Conservation (phyloP, 2,797 vertebrate species). For the Alosa sapidissima region DNA sequence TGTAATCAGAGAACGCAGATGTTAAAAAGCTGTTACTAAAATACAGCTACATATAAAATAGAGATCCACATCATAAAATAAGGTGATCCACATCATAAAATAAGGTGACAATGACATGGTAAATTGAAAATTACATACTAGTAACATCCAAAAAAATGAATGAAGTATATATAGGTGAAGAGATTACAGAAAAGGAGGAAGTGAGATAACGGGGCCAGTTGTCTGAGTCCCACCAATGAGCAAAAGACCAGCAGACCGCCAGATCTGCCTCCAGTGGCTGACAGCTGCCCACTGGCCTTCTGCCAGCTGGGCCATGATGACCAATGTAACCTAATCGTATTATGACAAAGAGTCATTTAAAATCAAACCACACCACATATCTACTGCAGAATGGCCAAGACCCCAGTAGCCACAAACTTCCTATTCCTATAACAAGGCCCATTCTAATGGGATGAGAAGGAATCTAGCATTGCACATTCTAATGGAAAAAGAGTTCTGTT, state of each 20-base stretch:
- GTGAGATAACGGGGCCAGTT: too few species aligned
- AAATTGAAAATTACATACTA: too few species aligned
- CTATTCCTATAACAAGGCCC: neutral
- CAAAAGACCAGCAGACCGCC: too few species aligned
- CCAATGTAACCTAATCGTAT: neutral
- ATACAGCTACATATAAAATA: neutral
- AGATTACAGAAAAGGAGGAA: too few species aligned
- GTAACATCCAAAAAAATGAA: too few species aligned
- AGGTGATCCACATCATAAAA: too few species aligned
- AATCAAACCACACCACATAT: neutral
- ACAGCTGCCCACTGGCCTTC: too few species aligned
- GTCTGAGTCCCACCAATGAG: too few species aligned
- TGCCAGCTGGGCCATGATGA: neutral
- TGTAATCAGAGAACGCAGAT: conserved; percentile 48
- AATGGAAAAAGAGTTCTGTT: neutral
- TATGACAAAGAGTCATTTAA: neutral
- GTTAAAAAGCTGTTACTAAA: neutral
- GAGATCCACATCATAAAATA: too few species aligned
- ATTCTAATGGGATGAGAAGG: neutral
- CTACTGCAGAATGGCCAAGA: neutral
- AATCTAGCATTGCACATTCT: neutral
- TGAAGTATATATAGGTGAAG: too few species aligned
- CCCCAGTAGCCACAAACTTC: neutral
- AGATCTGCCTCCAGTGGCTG: too few species aligned
- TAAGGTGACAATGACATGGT: too few species aligned